A percentile compares a stretch with the other conserved stretches of the same genome.
Conservation (phyloP, 2,888 invertebrate genomes). For the Meta bourneti region DNA sequence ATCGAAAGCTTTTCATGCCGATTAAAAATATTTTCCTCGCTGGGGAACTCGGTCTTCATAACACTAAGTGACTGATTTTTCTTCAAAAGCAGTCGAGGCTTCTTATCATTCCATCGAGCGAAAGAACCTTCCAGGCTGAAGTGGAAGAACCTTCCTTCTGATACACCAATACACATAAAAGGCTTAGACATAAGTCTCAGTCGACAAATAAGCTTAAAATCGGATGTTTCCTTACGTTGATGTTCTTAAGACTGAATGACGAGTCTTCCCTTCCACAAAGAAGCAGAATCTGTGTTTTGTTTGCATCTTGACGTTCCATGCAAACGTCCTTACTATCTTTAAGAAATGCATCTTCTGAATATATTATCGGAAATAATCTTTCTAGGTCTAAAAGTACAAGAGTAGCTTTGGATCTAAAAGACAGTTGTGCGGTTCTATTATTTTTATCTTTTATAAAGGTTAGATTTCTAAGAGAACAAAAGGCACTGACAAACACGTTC, state of each 20-base stretch:
- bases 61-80: slow-evolving; percentile 35
- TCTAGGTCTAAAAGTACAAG: too few species aligned
- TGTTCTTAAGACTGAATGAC: neutral
- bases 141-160: neutral
- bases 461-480: too few species aligned
- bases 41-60: neutral
- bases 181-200: slow-evolving; percentile 37
- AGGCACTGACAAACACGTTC: too few species aligned
- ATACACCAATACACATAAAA: slow-evolving; percentile 45
- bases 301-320: slow-evolving; percentile 6
- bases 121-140: slow-evolving; percentile 3
- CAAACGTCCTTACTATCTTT: too few species aligned
- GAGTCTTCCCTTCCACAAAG: neutral
- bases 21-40: slow-evolving; percentile 47
- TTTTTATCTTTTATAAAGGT: too few species aligned
- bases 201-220: slow-evolving; percentile 52
- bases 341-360: too few species aligned
- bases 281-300: slow-evolving; percentile 2
- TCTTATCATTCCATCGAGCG: slow-evolving; percentile 36
- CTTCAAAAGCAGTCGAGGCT: slow-evolving; percentile 13
- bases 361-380: too few species aligned
- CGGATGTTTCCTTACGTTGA: neutral
- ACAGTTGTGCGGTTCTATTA: too few species aligned
- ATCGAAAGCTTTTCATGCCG: slow-evolving; percentile 34
- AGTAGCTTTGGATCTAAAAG: too few species aligned